These are phyloP conservation scores for Lysiphlebus fabarum DNA, from an alignment of 1,140 invertebrate species.

Conservation along the genomic window DNA sequence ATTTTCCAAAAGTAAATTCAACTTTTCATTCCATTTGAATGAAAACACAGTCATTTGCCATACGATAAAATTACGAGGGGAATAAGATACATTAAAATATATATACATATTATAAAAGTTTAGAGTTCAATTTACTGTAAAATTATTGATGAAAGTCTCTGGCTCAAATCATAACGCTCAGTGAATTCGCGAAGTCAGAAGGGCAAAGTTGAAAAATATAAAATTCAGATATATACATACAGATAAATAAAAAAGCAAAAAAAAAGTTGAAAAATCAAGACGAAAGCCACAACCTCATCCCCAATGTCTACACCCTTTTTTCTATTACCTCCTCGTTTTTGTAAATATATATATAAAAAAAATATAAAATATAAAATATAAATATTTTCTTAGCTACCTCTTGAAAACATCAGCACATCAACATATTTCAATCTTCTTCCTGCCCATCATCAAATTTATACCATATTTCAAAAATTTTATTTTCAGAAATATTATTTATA, in stretches of 20 bases:
- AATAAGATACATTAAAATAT: conserved; percentile 8
- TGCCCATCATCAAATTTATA: too few species aligned
- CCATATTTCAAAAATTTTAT: too few species aligned
- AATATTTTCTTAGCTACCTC: too few species aligned
- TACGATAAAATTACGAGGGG: conserved; percentile 26
- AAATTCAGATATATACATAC: background rate
- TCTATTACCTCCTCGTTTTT: background rate
- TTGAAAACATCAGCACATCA: too few species aligned
- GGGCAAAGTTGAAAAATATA: background rate
- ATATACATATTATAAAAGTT: conserved; percentile 30
- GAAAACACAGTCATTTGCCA: conserved; percentile 21
- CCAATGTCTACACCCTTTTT: background rate
- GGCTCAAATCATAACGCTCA: conserved; percentile 52
- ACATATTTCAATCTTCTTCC: too few species aligned
- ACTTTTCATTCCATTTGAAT: conserved; percentile 29
- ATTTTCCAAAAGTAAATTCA: conserved; percentile 13
- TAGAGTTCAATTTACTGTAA: conserved; percentile 51
- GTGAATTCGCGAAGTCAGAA: conserved; percentile 41
- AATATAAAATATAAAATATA: too few species aligned
- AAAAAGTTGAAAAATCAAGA: too few species aligned
- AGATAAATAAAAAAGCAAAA: background rate
- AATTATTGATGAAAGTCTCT: conserved; percentile 53
- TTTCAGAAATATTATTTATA: too few species aligned
- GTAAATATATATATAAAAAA: too few species aligned
- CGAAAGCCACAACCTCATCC: background rate